These are phyloP conservation scores for Yponomeuta sedellus DNA, from an alignment of 2,888 invertebrate genomes.

Conservation along the genomic window DNA sequence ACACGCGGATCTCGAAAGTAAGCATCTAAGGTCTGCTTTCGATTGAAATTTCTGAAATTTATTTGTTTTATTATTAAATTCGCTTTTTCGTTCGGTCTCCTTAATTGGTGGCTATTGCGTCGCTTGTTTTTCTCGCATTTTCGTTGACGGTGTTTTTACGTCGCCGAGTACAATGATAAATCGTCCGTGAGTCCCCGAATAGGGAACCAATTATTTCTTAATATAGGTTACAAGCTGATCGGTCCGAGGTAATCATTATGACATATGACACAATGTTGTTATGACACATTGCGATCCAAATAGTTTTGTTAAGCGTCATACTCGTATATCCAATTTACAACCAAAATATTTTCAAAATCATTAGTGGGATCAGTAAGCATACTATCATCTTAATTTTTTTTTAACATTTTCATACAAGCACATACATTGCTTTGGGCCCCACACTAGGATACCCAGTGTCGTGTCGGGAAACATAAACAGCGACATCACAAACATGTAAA, in stretches of 20 bases:
- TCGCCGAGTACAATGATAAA: neutral
- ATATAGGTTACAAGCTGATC: constrained; percentile 8
- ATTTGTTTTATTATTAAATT: neutral
- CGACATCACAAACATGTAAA: no score
- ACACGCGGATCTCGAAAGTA: no score
- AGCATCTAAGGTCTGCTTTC: neutral
- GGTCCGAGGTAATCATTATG: neutral
- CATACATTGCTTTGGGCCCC: no score
- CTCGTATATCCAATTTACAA: no score
- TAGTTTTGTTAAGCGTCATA: no score
- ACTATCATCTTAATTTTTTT: no score
- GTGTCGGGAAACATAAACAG: no score
- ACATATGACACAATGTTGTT: constrained; percentile 14
- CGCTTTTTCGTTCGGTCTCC: neutral
- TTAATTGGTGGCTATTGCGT: neutral
- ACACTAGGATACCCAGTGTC: no score
- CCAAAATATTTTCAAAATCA: no score
- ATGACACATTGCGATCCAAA: neutral
- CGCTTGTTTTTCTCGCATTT: neutral
- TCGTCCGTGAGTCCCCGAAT: neutral
- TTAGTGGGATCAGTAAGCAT: no score
- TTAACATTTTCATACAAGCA: no score
- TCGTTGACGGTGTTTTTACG: neutral
- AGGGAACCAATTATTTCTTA: constrained; percentile 1
- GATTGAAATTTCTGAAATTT: neutral